Evolutionary conservation across 92 coral and sea anemone species (phyloP), one percentile per base, ranked within the genome.

Genomic region (Meandrina meandrites): DNA sequence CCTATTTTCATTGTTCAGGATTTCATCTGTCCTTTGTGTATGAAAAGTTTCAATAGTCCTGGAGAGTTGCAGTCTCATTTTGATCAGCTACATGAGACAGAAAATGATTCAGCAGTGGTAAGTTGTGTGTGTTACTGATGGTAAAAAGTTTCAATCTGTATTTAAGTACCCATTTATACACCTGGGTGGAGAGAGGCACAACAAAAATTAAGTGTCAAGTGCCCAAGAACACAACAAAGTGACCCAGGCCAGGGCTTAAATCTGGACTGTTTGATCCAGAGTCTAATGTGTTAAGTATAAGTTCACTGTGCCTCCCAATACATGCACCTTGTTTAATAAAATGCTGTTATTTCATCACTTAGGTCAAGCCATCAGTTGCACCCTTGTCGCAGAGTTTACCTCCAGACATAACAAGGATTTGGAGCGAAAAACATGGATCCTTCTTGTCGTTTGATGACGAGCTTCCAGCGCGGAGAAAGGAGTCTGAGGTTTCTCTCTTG

Each of bases 11-110:
- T 16, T 37, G 32, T 66, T 13, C 75, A 95, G 98, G 95, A 90
- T 79, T 96, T 96, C 71, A 89, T 94, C n/a, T 97, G 99, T 54
- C 98, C 99, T 17, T 81, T 92, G 60, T 97, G 99, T 82, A 93
- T 91, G 92, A 87, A 90, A 84, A 87, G 89, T 72, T 97, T 97
- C 80, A 40, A 60, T 67, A 89, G 89, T 50, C 92, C 98, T 57
- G 94, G 88, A 48, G 96, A 91, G 60, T 84, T 97, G 19, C 97
- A 97, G 67, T 42, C 88, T 47, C 99, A 97, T 81, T 97, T 96
- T 90, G 98, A 93, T 37, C 88, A 89, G 76, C 90, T 88, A 9
- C 99, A 97, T 90, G 94, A 86, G 22, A 84, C 93, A 32, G 90
- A 93, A 73, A 82, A 88, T 22, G 90, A 86, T 57, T 30, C 85